Base-by-base conservation (phyloP, 2,797 vertebrate genomes). In the Rhodeus uyekii region DNA sequence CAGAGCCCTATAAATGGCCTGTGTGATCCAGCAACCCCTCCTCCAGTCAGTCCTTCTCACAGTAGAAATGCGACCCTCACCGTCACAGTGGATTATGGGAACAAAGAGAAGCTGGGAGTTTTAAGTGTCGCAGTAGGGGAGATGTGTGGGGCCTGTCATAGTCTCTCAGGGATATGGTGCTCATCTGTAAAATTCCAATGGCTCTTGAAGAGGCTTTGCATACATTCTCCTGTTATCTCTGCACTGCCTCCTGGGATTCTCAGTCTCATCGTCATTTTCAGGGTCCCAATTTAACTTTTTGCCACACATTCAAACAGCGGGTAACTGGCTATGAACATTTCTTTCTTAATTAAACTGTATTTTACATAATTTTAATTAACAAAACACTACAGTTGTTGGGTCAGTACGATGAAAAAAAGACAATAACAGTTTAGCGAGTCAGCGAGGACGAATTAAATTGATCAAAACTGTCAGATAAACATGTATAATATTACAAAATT, bases 31-130 rank as follows among this genome's bases (percentile, higher is more conserved):
- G 84, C 87, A 50, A 81, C 61, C 42, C 65, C 14, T 4, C 36
- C 83, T 34, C 84, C 87, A 72, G 78, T 84, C 58, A 76, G 69
- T 42, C 61, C 65, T 61, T 72, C 48, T 50, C 53, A 50, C 82
- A 46, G 63, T 34, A 34, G 53, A 83, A 83, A 22, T 83, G 89
- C 60, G 36, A 90, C 86, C 86, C 86, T 74, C 87, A 80, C 22
- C 64, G 92, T 92, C 93, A 93, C 89, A 90, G 88, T 88, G 88
- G 90, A 94, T 94, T 94, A 93, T 90, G 88, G 44, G 85, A 93
- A 96, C 94, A 96, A 96, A 95, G 91, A 89, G 87, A 48, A 83
- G 87, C 87, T 95, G 91, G 94, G 91, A 89, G 89, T 92, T 92
- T n/a, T 91, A 88, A 44, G 86, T 88, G 86, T 92, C 86, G 88